Evolutionary conservation across 2,113 vertebrate species (phyloP), one percentile per base, ranked within the genome.

Genomic region (Lasiurus cinereus): DNA sequence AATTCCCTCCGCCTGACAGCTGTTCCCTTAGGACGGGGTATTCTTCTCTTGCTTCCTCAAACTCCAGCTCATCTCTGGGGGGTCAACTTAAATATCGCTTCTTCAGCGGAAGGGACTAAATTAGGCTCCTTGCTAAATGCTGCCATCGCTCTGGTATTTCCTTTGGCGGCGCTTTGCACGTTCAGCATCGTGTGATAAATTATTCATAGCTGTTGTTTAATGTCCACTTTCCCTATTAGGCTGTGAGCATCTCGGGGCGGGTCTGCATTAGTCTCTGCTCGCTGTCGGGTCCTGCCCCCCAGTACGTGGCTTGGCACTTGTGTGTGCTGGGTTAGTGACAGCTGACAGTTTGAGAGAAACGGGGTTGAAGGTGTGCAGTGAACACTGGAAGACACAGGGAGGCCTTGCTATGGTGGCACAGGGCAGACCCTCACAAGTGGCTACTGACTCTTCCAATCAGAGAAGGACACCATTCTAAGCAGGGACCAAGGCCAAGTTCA

Each of bases 161-260:
- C 89, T 92, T 94, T 52, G 48, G 46, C 13, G 84, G 84, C 67
- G 73, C 80, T 93, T 90, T 43, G 77, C 89, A 73, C 78, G 88
- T 77, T 92, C 52, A 59, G 36, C 73, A 48, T 91, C 87, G 80
- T 69, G 85, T 79, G 88, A 95, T 96, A 96, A 95, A 96, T 97
- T 93, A 97, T 94, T 94, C 83, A 94, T 80, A 29, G 92, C 72
- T 74, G 77, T 87, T 91, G 95, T 90, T 95, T 82, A 93, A 88
- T 64, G 80, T 83, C 96, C 92, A 50, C 66, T 93, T 95, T 84
- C 83, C 56, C 50, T 31, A 56, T 36, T 74, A 87, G 90, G 64
- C 66, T 62, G 90, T 74, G 79, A 79, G 73, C 70, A 52, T 87
- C 94, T 31, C 39, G n/a, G 90, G 67, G 66, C 62, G 73, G 54